Base-by-base conservation (phyloP, 92 coral and sea anemone genomes). In the Porites cylindrica region DNA sequence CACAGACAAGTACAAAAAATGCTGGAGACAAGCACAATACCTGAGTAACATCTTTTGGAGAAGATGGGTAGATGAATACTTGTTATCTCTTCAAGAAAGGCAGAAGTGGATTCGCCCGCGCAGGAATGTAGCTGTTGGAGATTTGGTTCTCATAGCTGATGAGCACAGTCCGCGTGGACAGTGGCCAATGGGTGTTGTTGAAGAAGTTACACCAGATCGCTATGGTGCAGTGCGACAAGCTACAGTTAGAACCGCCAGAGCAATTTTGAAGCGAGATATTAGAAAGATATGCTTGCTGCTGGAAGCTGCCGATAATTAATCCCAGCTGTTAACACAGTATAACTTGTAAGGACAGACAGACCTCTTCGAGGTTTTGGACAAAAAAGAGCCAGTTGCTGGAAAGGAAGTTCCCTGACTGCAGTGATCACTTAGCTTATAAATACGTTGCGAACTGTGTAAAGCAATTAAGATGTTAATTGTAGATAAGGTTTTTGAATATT, bases 21-120 rank as follows among this genome's bases (percentile, higher is more conserved):
- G 85, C 76, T 67, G 77, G 64, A 67, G 50, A 51, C 76, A 81
- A 50, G 85, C 85, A 12, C 77, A 81, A 50, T 81, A 81, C 62
- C 76, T 81, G 50, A 26, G 29, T 69, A 68, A 81, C 64, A 81
- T 81, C 19, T 81, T 81, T 29, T 66, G 85, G 76, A 81, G 65
- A 81, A 43, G 76, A 43, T 81, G 77, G 85, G 64, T 81, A 38
- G 70, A 68, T 1, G 75, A 81, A 26, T 78, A 78, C 11, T 21
- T 78, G 71, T 18, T 65, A 24, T 54, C 65, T 14, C 67, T 76
- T 6, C 80, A 78, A 12, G 71, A 26, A 65, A 78, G 82, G 24
- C 66, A 63, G 51, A 78, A 78, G 72, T 78, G 82, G 70, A 26
- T 62, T 8, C 82, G 71, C 51, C 70, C 1, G 21, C 68, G 56